A percentile compares a stretch with the other conserved stretches of the same genome.
Conservation (phyloP, 2,797 vertebrate species). For the Falco biarmicus region DNA sequence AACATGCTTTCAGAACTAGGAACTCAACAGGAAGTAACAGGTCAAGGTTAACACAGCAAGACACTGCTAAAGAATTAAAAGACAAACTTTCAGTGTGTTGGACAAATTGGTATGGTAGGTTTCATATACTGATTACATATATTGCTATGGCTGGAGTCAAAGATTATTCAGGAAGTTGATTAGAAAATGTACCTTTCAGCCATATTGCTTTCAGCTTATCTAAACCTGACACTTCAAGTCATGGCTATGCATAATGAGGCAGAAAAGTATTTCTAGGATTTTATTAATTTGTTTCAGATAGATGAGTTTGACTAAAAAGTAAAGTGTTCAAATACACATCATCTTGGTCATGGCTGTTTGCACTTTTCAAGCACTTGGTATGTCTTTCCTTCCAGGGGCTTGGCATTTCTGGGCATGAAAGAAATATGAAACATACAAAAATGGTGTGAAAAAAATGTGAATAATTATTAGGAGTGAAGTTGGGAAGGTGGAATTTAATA, state of each 20-base stretch:
- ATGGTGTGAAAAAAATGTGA: not conserved
- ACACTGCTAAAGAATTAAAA: slow-evolving; percentile 52
- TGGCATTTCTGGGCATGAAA: not conserved
- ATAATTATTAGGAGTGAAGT: not conserved
- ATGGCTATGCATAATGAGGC: not conserved
- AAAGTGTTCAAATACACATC: not conserved
- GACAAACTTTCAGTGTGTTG: not conserved
- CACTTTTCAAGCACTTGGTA: not conserved
- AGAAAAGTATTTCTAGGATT: slow-evolving; percentile 30
- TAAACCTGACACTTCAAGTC: slow-evolving; percentile 37
- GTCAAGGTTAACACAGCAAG: slow-evolving; percentile 17
- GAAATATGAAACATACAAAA: not conserved
- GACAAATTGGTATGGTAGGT: slow-evolving; percentile 27
- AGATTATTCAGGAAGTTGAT: slow-evolving; percentile 64
- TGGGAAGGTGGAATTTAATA: not conserved
- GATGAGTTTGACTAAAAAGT: slow-evolving; percentile 25
- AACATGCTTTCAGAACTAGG: not conserved
- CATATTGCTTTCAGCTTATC: slow-evolving; percentile 64
- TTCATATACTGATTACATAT: slow-evolving; percentile 58
- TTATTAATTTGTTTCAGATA: slow-evolving; percentile 52
- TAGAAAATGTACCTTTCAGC: slow-evolving; percentile 62
- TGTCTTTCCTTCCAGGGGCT: not conserved
- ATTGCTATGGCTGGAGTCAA: slow-evolving; percentile 35
- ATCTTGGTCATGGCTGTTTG: not conserved
- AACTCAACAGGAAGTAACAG: slow-evolving; percentile 15